These are phyloP conservation scores for Mus minutoides DNA, from an alignment of 2,797 vertebrate genomes.

Conservation along the genomic window DNA sequence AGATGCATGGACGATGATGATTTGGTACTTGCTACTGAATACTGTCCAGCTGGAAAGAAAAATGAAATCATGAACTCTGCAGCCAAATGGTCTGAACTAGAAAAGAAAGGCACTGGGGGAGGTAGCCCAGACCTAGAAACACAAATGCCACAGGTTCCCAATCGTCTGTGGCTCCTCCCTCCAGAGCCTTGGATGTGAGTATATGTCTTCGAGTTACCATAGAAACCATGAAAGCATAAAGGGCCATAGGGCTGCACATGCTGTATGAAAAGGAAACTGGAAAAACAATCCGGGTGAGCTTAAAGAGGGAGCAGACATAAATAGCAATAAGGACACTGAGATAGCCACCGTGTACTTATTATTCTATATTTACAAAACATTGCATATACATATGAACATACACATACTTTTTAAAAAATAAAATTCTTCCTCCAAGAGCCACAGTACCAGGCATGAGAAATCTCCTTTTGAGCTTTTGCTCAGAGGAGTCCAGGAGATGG, in stretches of 20 bases:
- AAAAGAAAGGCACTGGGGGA: neutral
- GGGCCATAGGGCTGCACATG: too few relatives aligned
- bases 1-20: neutral
- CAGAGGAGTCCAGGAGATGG: neutral
- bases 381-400: neutral
- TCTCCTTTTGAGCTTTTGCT: neutral
- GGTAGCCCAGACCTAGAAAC: neutral
- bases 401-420: neutral
- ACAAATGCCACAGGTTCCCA: too few relatives aligned
- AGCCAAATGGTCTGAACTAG: neutral
- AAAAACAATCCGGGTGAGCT: neutral
- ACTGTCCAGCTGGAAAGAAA: neutral
- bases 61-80: too few relatives aligned
- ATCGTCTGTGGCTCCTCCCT: neutral
- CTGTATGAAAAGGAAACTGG: neutral
- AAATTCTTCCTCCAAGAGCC: neutral
- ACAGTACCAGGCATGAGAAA: too few relatives aligned
- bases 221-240: neutral
- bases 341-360: too few relatives aligned
- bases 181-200: too few relatives aligned
- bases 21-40: neutral
- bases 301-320: neutral
- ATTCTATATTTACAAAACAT: too few relatives aligned
- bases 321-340: too few relatives aligned
- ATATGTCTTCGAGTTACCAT: neutral